Evolutionary conservation across 2,797 vertebrate species (phyloP), one percentile per base, ranked within the genome.

Genomic region (Merluccius polli): DNA sequence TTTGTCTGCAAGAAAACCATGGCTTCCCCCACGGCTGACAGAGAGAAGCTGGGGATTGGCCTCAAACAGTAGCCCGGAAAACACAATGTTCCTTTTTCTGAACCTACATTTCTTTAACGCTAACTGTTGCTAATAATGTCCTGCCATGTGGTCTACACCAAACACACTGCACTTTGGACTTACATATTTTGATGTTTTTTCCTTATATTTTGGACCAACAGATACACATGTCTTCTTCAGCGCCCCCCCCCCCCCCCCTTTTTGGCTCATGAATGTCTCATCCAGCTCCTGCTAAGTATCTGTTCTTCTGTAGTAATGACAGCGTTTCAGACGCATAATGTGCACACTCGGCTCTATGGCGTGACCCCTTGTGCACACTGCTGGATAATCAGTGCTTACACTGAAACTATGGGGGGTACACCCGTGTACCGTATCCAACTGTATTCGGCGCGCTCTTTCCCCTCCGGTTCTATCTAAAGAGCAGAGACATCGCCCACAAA

Each of bases 301-400:
- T 77, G 84, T 87, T 89, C 52, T 74, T 82, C 84, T 85, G 73
- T 35, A 79, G 52, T 91, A 90, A 92, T 91, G 79, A 90, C 83
- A 88, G 83, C 68, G 75, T 90, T 86, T 86, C 82, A 78, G 76
- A 79, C 24, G 82, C 80, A 81, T 84, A 85, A 78, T 65, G 75
- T 80, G 78, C 75, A 69, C 81, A 80, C 85, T 90, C 89, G 85
- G 87, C 87, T 86, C 90, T 84, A 85, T 87, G 85, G 87, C 79
- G 70, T 77, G 75, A 81, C 70, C 76, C 81, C 82, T 76, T 79
- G 80, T 77, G 78, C 75, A 41, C 76, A 72, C 70, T 44, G 80
- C 81, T 84, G 78, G 75, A 80, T 65, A 82, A 69, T 77, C 41
- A 65, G 65, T 6, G 27, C 86, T 89, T 84, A 48, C 69, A 78